Percentiles rank a stretch among this genome's conserved stretches.
These are phyloP conservation scores for Steromphala cineraria DNA, from an alignment of 2,888 invertebrate species.

Conservation along the genomic window DNA sequence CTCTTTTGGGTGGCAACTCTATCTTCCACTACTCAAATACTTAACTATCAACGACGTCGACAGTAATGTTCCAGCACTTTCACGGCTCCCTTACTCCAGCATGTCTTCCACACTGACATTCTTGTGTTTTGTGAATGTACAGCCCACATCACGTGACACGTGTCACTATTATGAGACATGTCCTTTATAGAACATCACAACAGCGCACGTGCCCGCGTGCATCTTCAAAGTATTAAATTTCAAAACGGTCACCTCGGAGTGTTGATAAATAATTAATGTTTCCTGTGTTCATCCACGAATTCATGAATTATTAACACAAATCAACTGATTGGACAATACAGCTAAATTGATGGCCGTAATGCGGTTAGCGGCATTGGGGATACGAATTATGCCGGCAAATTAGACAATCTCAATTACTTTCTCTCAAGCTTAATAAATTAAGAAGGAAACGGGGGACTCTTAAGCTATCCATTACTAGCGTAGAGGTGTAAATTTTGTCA, in stretches of 20 bases:
- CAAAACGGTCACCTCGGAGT: neutral
- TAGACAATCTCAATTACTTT: slow-evolving; percentile 67
- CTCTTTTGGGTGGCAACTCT: too few relatives aligned
- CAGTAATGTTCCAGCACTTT: too few relatives aligned
- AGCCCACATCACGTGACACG: too few relatives aligned
- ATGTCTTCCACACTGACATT: too few relatives aligned
- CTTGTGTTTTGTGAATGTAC: too few relatives aligned
- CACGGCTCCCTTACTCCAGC: too few relatives aligned
- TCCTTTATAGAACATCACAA: too few relatives aligned
- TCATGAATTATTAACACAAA: slow-evolving; percentile 60
- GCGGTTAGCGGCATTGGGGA: slow-evolving; percentile 50
- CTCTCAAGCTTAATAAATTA: slow-evolving; percentile 60
- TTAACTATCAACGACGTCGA: too few relatives aligned
- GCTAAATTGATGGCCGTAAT: slow-evolving; percentile 60
- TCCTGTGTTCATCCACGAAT: slow-evolving; percentile 9
- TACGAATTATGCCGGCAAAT: slow-evolving; percentile 64
- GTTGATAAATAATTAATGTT: slow-evolving; percentile 33
- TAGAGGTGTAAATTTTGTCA: slow-evolving; percentile 61
- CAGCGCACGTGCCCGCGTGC: neutral
- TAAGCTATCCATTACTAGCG: slow-evolving; percentile 57
- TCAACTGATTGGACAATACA: slow-evolving; percentile 54
- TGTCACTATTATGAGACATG: too few relatives aligned
- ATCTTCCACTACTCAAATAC: too few relatives aligned
- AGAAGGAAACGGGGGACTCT: slow-evolving; percentile 54
- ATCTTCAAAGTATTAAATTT: neutral